phyloP scores from a whole-genome alignment of 2,888 invertebrate species.

The Nezara viridula region DNA sequence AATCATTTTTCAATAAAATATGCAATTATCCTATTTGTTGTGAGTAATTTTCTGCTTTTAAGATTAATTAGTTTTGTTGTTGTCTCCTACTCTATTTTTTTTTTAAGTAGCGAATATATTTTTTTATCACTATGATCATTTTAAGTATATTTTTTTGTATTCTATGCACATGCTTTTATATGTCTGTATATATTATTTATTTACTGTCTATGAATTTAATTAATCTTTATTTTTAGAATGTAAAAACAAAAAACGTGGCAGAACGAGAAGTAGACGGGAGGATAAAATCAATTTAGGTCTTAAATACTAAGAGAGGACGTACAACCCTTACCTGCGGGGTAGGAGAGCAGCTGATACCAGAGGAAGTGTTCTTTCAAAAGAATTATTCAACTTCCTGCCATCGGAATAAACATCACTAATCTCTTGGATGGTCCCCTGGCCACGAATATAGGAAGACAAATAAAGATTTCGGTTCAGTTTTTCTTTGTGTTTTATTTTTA shows the following conservation, averaged over 20 bases:
- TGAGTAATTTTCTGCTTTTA: too few species aligned
- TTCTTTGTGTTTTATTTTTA: neutral
- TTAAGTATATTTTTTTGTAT: too few species aligned
- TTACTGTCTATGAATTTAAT: too few species aligned
- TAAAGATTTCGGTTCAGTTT: neutral
- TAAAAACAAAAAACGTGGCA: neutral
- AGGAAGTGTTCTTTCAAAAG: neutral
- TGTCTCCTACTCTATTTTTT: too few species aligned
- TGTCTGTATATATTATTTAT: too few species aligned
- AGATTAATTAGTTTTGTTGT: too few species aligned
- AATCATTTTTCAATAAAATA: too few species aligned
- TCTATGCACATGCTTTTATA: too few species aligned
- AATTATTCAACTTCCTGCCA: constrained; percentile 1
- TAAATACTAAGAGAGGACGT: neutral
- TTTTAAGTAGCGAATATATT: too few species aligned
- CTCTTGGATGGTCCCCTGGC: neutral
- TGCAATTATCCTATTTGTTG: too few species aligned
- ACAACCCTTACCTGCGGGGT: neutral
- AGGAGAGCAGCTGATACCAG: neutral
- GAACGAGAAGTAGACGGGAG: neutral
- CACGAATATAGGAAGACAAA: constrained; percentile 6
- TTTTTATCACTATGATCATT: too few species aligned
- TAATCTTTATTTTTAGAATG: too few species aligned
- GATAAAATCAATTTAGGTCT: neutral
- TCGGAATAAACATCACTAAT: neutral